These are phyloP conservation scores for Achlya flavicornis DNA, from an alignment of 2,888 invertebrate genomes.

Conservation along the genomic window DNA sequence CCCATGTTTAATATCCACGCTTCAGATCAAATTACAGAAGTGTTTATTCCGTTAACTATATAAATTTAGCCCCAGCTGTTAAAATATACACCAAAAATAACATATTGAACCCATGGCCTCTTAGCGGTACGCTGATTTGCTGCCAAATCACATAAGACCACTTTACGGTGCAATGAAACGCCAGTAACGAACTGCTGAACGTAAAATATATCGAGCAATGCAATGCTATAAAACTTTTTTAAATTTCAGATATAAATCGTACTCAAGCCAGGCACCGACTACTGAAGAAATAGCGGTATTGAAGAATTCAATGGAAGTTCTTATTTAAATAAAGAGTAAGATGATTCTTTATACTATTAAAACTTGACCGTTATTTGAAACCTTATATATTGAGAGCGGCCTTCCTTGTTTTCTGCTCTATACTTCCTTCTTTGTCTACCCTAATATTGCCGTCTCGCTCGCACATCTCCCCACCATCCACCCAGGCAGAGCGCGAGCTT, in stretches of 20 bases:
- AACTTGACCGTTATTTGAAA: no score
- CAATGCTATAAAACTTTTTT: background rate
- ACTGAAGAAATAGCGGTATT: background rate
- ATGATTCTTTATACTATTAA: no score
- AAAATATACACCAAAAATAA: background rate
- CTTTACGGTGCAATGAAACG: constrained; percentile 21
- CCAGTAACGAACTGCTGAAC: constrained; percentile 14
- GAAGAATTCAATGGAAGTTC: background rate
- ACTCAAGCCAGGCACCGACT: background rate
- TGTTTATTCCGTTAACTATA: background rate
- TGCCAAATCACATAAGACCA: constrained; percentile 16
- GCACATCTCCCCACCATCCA: no score
- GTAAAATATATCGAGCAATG: constrained; percentile 15
- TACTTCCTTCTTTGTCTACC: no score
- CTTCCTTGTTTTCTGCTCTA: no score
- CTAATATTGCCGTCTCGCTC: no score
- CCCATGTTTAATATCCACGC: background rate
- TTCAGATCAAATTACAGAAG: background rate
- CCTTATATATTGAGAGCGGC: no score
- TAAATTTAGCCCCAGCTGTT: background rate
- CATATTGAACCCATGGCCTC: constrained; percentile 7
- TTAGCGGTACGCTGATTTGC: constrained; percentile 7
- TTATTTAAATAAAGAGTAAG: background rate
- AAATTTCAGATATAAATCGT: background rate
- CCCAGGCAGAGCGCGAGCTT: no score